Evolutionary conservation across 2,888 invertebrate genomes (phyloP), one percentile per base, ranked within the genome.

Genomic region (Cephonodes hylas): DNA sequence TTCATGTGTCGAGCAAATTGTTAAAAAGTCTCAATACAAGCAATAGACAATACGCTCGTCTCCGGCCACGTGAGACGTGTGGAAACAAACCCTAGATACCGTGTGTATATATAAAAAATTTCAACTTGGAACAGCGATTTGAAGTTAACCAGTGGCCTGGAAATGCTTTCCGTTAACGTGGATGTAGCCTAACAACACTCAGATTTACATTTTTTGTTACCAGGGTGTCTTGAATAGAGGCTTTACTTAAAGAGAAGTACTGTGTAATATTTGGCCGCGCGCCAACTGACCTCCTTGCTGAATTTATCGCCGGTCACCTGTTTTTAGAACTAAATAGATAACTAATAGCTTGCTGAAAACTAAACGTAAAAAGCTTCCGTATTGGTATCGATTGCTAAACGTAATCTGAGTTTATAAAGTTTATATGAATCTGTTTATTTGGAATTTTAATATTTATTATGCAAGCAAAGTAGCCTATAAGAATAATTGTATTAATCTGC

Each of bases 251-350:
- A 67, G 60, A 20, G 62, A 61, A 60, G 59, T 31, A 65, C 69
- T 68, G 66, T 69, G 65, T 67, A 69, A 70, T 62, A 65, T 62
- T 64, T 71, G 71, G 71, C 68, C 48, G 42, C 42, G 27, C 22
- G 66, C 67, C 71, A 68, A 65, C 34, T 60, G 58, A 63, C 60
- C 48, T 60, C 60, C 48, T 5, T 61, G 42, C 34, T 58, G 23
- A 46, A 63, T 27, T 34, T 58, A 48, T 53, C 25, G 59, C 53
- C 64, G 62, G 59, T 67, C 65, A 67, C 66, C 66, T 64, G 63
- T 48, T 64, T 59, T 58, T 42, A 48, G 31, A 31, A 57, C 42
- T 42, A 60, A 60, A 23, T n/a, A 38, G 53, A 60, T 42, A 25
- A 60, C 34, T n/a, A n/a, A n/a, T n/a, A n/a, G n/a, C n/a, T n/a